A percentile compares a stretch with the other conserved stretches of the same genome.
These are phyloP conservation scores for Chirona hameri DNA, from an alignment of 2,888 invertebrate species.

Conservation along the genomic window DNA sequence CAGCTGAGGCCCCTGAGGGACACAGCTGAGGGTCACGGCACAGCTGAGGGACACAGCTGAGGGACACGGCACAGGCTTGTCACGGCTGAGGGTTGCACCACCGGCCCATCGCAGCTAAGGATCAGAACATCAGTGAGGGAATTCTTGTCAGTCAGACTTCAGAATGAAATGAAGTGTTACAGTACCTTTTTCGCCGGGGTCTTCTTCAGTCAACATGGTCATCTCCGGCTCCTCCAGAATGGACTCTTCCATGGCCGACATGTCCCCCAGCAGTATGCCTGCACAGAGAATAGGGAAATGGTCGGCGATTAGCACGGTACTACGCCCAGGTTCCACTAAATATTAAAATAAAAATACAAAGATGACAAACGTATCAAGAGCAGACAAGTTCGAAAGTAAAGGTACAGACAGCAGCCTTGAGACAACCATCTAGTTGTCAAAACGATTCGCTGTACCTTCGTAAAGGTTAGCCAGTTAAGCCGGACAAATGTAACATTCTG, in stretches of 20 bases:
- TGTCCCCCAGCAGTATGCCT: not conserved
- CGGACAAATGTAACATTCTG: too few relatives aligned
- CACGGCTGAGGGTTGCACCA: not conserved
- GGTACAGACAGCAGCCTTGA: too few relatives aligned
- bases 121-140: too few relatives aligned
- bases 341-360: not conserved
- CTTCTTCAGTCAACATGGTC: not conserved
- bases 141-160: too few relatives aligned
- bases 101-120: not conserved
- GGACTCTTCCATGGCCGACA: not conserved
- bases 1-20: too few relatives aligned
- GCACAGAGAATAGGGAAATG: not conserved
- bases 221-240: not conserved
- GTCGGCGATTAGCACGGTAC: not conserved
- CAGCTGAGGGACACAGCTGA: too few relatives aligned
- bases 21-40: too few relatives aligned
- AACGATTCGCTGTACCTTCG: too few relatives aligned
- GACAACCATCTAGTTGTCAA: too few relatives aligned
- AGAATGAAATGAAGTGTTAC: too few relatives aligned
- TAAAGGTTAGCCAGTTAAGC: too few relatives aligned
- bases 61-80: too few relatives aligned
- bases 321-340: not conserved
- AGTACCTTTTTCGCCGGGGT: not conserved
- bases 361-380: not conserved
- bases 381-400: not conserved